phyloP scores from a whole-genome alignment of 2,888 invertebrate genomes.

The Drosophila ustulata region DNA sequence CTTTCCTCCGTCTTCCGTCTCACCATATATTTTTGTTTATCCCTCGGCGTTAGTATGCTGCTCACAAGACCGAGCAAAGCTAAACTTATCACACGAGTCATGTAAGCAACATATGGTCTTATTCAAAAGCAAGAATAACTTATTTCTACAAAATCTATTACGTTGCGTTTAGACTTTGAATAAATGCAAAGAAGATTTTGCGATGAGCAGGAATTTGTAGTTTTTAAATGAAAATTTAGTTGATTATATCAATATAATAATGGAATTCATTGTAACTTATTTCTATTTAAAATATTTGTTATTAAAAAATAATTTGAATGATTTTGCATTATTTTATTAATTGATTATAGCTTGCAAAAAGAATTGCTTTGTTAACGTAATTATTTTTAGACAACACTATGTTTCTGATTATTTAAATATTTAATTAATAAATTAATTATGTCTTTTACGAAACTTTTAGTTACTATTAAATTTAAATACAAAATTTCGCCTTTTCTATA shows the following conservation, averaged over 20 bases:
- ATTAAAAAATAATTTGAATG: too few species aligned
- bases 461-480: too few species aligned
- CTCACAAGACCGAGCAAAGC: background rate
- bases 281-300: background rate
- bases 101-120: slow-evolving; percentile 21
- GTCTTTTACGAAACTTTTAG: too few species aligned
- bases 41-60: background rate
- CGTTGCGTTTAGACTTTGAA: background rate
- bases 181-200: background rate
- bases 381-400: too few species aligned
- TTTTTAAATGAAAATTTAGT: too few species aligned
- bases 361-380: too few species aligned
- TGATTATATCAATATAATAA: too few species aligned
- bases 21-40: background rate
- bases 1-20: background rate
- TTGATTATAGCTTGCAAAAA: too few species aligned
- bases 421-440: too few species aligned
- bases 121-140: background rate
- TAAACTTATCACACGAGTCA: slow-evolving; percentile 5
- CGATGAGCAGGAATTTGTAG: background rate
- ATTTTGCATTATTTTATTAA: too few species aligned
- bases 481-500: too few species aligned
- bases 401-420: too few species aligned
- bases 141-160: background rate
- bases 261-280: background rate